These are phyloP conservation scores for Gobio occitaniae DNA, from an alignment of 2,797 vertebrate species.

Conservation along the genomic window DNA sequence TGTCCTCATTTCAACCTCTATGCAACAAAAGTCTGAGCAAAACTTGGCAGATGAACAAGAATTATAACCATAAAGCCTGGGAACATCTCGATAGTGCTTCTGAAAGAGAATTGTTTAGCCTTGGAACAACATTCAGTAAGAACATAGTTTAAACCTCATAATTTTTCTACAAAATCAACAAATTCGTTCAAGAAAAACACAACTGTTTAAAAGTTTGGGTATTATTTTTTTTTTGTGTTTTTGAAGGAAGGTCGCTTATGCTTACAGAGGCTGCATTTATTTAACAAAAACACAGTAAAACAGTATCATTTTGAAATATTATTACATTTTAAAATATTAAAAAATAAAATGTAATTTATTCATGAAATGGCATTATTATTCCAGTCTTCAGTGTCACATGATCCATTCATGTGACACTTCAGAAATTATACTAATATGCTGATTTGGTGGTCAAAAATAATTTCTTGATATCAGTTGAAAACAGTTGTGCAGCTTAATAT, in stretches of 20 bases:
- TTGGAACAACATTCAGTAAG: neutral
- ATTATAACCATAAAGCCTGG: conserved; percentile 22
- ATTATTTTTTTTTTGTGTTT: neutral
- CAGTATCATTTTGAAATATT: neutral
- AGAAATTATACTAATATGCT: neutral
- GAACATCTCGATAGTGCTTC: conserved; percentile 26
- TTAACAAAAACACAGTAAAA: neutral
- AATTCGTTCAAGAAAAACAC: neutral
- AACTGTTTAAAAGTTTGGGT: neutral
- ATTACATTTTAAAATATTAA: neutral
- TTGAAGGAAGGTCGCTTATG: neutral
- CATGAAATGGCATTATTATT: neutral
- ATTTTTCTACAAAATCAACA: too few species aligned
- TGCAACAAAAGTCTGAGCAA: conserved; percentile 34
- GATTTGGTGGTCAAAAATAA: neutral
- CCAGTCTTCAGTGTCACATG: neutral
- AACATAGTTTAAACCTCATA: neutral
- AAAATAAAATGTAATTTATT: neutral
- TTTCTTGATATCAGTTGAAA: neutral
- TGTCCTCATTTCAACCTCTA: conserved; percentile 46
- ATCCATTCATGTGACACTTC: neutral
- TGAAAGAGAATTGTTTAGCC: neutral
- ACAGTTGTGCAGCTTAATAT: neutral
- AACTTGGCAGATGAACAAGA: conserved; percentile 40
- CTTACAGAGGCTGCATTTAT: neutral